A percentile compares a stretch with the other conserved stretches of the same genome.
phyloP scores from a whole-genome alignment of 2,797 vertebrate species.

The Mus caroli region DNA sequence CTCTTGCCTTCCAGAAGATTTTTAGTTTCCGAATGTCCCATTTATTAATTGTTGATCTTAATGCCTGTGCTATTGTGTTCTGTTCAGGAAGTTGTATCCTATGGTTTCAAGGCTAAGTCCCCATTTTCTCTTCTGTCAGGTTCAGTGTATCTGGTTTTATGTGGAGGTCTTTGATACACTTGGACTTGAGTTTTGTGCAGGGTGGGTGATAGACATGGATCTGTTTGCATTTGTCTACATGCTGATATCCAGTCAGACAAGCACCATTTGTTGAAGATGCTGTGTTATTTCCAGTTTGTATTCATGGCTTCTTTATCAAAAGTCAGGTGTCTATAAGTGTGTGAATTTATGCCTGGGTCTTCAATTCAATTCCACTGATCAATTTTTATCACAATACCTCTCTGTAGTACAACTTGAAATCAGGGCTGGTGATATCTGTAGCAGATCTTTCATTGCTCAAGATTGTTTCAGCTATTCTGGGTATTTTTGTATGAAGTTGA shows the following conservation, averaged over 20 bases:
- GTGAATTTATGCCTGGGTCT: not conserved
- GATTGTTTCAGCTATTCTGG: not conserved
- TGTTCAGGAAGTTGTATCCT: not conserved
- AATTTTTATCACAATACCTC: not conserved
- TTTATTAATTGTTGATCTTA: not conserved
- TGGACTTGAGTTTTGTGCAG: not conserved
- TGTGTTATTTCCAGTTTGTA: not conserved
- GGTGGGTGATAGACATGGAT: not conserved
- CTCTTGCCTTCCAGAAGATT: not conserved
- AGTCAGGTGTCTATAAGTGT: not conserved
- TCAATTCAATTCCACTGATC: not conserved
- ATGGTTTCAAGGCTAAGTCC: not conserved
- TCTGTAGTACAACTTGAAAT: not conserved
- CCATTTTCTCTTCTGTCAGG: not conserved
- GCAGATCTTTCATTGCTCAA: not conserved
- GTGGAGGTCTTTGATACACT: not conserved
- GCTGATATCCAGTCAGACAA: not conserved
- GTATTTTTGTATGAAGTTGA: not conserved
- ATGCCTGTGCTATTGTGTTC: not conserved
- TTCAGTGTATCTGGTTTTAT: not conserved
- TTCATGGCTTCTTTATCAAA: not conserved
- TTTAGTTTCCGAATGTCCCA: not conserved
- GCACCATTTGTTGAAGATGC: not conserved
- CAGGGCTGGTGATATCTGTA: not conserved
- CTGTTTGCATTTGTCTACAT: not conserved